A percentile compares a stretch with the other conserved stretches of the same genome.
Conservation (phyloP, 2,888 invertebrate genomes). For the Caenorhabditis uteleia region DNA sequence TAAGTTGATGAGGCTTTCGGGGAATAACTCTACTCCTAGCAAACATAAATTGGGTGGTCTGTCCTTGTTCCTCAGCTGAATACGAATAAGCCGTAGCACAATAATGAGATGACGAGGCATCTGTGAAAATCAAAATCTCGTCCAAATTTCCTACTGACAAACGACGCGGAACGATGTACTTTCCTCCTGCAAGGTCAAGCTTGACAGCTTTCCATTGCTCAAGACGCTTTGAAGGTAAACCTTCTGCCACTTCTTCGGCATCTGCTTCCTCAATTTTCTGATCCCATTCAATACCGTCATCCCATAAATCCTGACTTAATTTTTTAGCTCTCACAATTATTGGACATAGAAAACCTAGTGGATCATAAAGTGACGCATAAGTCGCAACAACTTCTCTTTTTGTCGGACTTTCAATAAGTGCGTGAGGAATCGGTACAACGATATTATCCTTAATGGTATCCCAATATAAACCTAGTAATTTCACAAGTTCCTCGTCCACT, state of each 20-base stretch:
- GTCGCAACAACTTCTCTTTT: not conserved
- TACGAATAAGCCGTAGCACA: conserved; percentile 7
- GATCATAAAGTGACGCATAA: not conserved
- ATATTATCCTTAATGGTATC: not conserved
- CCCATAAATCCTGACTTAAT: not conserved
- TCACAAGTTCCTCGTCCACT: not conserved
- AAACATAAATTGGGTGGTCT: not conserved
- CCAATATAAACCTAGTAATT: conserved; percentile 3
- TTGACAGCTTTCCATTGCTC: not conserved
- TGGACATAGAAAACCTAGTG: not conserved
- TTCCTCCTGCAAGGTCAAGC: too few relatives aligned
- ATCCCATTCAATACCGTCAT: not conserved
- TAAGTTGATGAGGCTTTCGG: not conserved
- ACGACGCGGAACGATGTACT: not conserved
- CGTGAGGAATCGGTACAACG: not conserved
- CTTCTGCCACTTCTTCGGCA: not conserved
- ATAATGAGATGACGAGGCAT: conserved; percentile 9
- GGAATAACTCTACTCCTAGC: conserved; percentile 15
- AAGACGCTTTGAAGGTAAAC: not conserved
- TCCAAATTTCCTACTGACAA: not conserved
- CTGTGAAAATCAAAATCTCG: conserved; percentile 5
- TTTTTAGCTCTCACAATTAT: conserved; percentile 1
- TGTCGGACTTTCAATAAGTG: not conserved
- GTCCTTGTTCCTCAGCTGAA: not conserved
- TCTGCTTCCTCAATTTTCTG: not conserved